Evolutionary conservation across 2,797 vertebrate genomes (phyloP), one percentile per base, ranked within the genome.

Genomic region (Oceanodroma leucorhoa): DNA sequence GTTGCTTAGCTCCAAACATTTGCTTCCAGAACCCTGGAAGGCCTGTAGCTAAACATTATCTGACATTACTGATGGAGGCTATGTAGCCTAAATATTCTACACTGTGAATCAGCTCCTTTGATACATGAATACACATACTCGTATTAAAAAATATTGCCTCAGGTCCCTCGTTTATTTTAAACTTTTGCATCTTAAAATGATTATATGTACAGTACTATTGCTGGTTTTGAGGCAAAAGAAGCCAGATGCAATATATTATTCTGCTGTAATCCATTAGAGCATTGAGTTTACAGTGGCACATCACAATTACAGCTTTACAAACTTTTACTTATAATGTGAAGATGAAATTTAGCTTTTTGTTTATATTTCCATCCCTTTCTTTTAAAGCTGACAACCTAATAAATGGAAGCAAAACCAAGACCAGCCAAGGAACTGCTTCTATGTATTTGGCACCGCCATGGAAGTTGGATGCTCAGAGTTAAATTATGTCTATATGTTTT

Each of bases 181-280:
- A 89, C 46, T 65, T 95, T 76, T 70, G 45, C 72, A 88, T 92
- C 75, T 95, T 96, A 85, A 81, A 91, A 57, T 83, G 14, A 80
- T 88, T 93, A 46, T 45, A 55, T 29, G 21, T 82, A 70, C 55
- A 75, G 51, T 78, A 61, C 45, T 34, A 5, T 11, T 71, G 58
- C 26, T n/a, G n/a, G 1, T 72, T 83, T 77, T 57, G 64, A 88
- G 50, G 45, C 40, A 64, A 72, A 75, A 87, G 24, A 50, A 78
- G 66, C 29, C 65, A 78, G 50, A 88, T 78, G 40, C 34, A 36
- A 46, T 82, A 23, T 51, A 65, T 88, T 91, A 41, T 73, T 88
- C 54, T 51, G 9, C 21, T 85, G 45, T 85, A 81, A 60, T 72
- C 60, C 30, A 60, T 64, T 85, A 90, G 12, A 77, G 29, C 60